Base-by-base conservation (phyloP, 2,888 invertebrate genomes). In the Rhimphoctona megacephalus region DNA sequence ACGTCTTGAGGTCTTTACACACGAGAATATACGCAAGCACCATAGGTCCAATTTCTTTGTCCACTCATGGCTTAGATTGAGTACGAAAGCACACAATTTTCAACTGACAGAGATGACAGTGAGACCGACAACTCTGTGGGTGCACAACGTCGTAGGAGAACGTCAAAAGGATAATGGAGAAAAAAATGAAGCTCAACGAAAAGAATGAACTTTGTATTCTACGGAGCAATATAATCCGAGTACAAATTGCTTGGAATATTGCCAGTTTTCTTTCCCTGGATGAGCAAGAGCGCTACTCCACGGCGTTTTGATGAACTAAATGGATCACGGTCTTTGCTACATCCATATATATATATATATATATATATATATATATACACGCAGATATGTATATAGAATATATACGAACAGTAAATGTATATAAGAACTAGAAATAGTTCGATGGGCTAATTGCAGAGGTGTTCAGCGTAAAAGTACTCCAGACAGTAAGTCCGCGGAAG, bases 241-340 rank as follows among this genome's bases (percentile, higher is more conserved):
- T 82, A 87, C 85, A 85, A 87, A 85, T 87, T 87, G 87, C 87
- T 87, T 87, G 87, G 87, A 85, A 72, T 85, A 87, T 82, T 82
- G 87, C 87, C 87, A 87, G 74, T 78, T 66, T 85, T 85, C 74
- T 76, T 85, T 87, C 73, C 57, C 14, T 57, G 74, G 33, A 52
- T 36, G 66, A 52, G 46, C 43, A 30, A 57, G 83, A 36, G 72
- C 39, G 72, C 61, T 11, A 61, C 81, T 81, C 30, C 80, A 46
- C 66, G 64, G 70, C 30, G 73, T 79, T 83, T 83, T 77, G 69
- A 83, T 83, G 77, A 86, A 86, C 86, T 69, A 78, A 83, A 83
- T 81, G 81, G 86, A 86, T 86, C 81, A 57, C 49, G 72, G 66
- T 80, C 30, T 72, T 19, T 49, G 46, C 70, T 78, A 5, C 36